phyloP scores from a whole-genome alignment of 1,140 invertebrate genomes.

The Heliconius congener region DNA sequence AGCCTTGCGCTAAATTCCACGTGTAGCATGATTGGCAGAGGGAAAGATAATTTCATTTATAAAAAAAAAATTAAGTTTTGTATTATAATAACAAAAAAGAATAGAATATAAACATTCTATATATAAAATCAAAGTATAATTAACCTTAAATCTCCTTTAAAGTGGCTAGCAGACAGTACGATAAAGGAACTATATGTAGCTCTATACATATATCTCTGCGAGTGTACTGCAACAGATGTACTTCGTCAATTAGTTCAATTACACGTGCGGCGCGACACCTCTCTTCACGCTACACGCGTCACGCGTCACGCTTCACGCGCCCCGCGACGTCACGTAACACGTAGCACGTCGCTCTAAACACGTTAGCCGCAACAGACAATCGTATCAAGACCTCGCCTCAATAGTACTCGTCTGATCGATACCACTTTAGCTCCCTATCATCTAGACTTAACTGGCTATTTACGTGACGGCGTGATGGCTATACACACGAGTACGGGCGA shows the following conservation, averaged over 20 bases:
- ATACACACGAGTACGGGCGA: not conserved
- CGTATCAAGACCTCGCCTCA: not conserved
- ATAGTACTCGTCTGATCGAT: not conserved
- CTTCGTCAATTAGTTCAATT: conserved; percentile 6
- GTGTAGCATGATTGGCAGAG: too few species aligned
- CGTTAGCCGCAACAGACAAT: conserved; percentile 5
- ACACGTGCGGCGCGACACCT: not conserved
- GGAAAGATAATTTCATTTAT: too few species aligned
- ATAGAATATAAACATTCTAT: not conserved
- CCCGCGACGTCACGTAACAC: not conserved
- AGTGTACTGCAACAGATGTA: not conserved
- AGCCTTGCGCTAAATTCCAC: too few species aligned
- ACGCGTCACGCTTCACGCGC: not conserved
- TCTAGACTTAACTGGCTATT: not conserved
- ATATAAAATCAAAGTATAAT: not conserved
- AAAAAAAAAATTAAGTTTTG: too few species aligned
- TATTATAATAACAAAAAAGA: not conserved
- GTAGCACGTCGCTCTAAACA: conserved; percentile 1
- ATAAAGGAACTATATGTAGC: not conserved
- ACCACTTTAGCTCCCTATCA: not conserved
- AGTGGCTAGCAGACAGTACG: not conserved
- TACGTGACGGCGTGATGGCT: not conserved
- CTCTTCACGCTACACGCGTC: not conserved
- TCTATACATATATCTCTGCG: not conserved
- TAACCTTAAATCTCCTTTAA: not conserved